Percentiles rank a stretch among this genome's conserved stretches.
Evolutionary conservation across 2,113 vertebrate species (phyloP).

Genomic region (Colaptes auratus): DNA sequence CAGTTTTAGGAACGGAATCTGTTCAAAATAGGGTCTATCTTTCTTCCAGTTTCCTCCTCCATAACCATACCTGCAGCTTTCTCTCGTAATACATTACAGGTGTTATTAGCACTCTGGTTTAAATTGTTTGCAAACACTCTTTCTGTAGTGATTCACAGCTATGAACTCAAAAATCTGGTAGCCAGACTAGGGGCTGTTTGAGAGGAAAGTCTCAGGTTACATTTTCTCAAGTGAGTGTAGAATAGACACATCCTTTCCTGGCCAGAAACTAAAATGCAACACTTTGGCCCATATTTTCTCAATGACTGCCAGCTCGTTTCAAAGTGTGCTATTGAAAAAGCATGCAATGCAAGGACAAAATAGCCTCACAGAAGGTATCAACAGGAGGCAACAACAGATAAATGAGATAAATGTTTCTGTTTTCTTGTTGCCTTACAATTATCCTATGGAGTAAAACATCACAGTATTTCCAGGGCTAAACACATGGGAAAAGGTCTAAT

Average conservation of each 20-base stretch:
- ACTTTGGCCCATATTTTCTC: fast-evolving
- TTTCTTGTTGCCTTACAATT: background rate
- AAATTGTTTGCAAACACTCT: background rate
- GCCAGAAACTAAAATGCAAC: background rate
- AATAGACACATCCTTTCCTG: background rate
- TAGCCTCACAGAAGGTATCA: background rate
- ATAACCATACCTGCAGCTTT: background rate
- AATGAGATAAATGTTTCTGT: background rate
- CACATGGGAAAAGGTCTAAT: background rate
- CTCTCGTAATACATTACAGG: background rate
- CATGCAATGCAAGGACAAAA: background rate
- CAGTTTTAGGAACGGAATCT: background rate
- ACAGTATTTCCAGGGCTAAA: background rate
- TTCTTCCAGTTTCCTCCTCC: background rate
- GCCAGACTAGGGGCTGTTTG: background rate
- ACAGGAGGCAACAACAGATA: constrained; percentile 29
- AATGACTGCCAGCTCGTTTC: background rate
- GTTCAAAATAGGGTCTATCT: background rate
- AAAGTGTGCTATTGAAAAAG: background rate
- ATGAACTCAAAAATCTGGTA: background rate
- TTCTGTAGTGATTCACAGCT: background rate
- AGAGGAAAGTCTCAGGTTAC: background rate
- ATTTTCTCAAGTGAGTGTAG: background rate
- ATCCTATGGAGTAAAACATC: background rate
- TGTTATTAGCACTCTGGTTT: background rate